These are phyloP conservation scores for Boloria selene DNA, from an alignment of 2,888 invertebrate species.

Conservation along the genomic window DNA sequence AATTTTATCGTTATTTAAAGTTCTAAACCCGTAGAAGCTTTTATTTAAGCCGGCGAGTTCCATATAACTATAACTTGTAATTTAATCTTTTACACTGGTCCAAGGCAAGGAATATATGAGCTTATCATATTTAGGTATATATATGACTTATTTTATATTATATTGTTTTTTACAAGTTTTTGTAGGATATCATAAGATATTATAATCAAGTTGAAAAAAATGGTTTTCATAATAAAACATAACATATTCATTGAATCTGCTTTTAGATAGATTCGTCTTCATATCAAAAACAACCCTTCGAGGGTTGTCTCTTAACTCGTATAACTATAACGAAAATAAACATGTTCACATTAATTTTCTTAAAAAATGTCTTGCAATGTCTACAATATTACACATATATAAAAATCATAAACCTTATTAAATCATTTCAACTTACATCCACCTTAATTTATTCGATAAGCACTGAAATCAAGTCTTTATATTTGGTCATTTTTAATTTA, in stretches of 20 bases:
- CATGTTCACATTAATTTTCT: background rate
- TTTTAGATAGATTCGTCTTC: slow-evolving; percentile 17
- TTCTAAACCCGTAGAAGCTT: too few species aligned
- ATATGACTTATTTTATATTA: background rate
- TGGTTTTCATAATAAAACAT: slow-evolving; percentile 22
- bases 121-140: too few species aligned
- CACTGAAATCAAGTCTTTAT: too few species aligned
- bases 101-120: too few species aligned
- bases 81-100: too few species aligned
- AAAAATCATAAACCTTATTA: too few species aligned
- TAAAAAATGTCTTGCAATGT: background rate
- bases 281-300: slow-evolving; percentile 17
- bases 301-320: slow-evolving; percentile 27
- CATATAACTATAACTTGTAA: too few species aligned
- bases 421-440: too few species aligned
- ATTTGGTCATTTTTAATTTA: too few species aligned
- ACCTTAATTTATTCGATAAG: too few species aligned
- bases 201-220: slow-evolving; percentile 23
- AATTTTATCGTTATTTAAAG: too few species aligned
- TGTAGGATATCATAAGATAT: background rate
- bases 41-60: too few species aligned
- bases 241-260: slow-evolving; percentile 40
- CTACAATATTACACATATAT: background rate
- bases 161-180: background rate
- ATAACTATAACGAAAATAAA: background rate